These are phyloP conservation scores for Alces alces DNA, from an alignment of 2,113 vertebrate genomes.

Conservation along the genomic window DNA sequence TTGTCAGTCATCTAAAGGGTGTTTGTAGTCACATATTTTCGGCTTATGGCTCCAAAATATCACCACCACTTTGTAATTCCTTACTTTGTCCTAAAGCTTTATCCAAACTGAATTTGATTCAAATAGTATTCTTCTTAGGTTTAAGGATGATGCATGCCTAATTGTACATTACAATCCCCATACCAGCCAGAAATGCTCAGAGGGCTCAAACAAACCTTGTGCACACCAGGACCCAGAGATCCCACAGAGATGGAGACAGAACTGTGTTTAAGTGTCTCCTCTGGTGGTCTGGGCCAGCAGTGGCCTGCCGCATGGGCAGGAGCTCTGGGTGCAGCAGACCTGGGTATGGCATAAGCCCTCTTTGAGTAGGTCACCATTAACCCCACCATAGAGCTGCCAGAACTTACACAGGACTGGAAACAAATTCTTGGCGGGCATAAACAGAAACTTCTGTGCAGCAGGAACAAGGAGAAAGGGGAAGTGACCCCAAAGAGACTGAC, in stretches of 20 bases:
- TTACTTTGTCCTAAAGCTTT: neutral
- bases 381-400: neutral
- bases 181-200: neutral
- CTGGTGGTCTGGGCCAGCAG: neutral
- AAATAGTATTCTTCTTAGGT: neutral
- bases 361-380: neutral
- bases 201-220: neutral
- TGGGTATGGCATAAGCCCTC: neutral
- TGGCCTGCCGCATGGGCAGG: fast-evolving
- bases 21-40: neutral
- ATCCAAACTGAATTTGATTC: neutral
- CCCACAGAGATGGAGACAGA: neutral
- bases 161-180: neutral
- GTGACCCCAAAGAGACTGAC: neutral
- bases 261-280: neutral
- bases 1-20: neutral
- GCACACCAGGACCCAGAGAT: neutral
- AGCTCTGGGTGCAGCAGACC: neutral
- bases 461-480: neutral
- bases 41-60: neutral
- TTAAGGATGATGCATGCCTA: neutral
- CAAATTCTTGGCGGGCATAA: neutral
- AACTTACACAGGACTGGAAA: neutral
- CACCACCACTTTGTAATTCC: neutral
- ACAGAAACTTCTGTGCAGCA: neutral